Evolutionary conservation across 2,113 vertebrate genomes (phyloP), one percentile per base, ranked within the genome.

Genomic region (Onychorhynchus coronatus): DNA sequence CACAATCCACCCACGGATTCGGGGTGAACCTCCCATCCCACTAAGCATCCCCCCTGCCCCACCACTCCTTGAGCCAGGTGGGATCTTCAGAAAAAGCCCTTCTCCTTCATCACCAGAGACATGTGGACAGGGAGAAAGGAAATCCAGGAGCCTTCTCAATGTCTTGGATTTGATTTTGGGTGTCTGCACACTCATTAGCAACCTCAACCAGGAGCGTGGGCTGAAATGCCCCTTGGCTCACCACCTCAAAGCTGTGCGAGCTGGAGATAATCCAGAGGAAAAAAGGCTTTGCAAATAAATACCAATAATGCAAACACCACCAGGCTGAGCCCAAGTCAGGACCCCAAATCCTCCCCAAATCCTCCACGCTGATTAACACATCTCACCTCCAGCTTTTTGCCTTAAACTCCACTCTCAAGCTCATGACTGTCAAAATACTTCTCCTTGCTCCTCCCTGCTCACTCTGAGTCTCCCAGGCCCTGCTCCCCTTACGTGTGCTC

Each of bases 201-300:
- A 50, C 42, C 42, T 44, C 19, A 11, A 10, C 33, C 2, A 1
- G 0, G 0, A 81, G 39, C 2, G 3, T 10, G 49, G 85, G 73
- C 53, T 47, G 68, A 81, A 61, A 23, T 81, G 42, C 59, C 67
- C 35, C 35, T 78, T 0, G 0, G 56, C 67, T 89, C 52, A 71
- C 27, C n/a, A 49, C 25, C 24, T 35, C 33, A 74, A 66, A 89
- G 46, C 67, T 94, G 42, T 41, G 41, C 0, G 0, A 74, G 47
- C 55, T 81, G 81, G 61, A 94, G 70, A 75, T 59, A 91, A 82
- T 49, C 35, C 62, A 65, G 58, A 75, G 35, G 47, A 42, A 68
- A 74, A 85, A 86, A 62, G 17, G 21, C 21, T 94, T 56, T 75
- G 37, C 44, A 33, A 85, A 59, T 42, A 78, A 66, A 35, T 50